Evolutionary conservation across 2,888 invertebrate genomes (phyloP), one percentile per base, ranked within the genome.

Genomic region (Noctua pronuba): DNA sequence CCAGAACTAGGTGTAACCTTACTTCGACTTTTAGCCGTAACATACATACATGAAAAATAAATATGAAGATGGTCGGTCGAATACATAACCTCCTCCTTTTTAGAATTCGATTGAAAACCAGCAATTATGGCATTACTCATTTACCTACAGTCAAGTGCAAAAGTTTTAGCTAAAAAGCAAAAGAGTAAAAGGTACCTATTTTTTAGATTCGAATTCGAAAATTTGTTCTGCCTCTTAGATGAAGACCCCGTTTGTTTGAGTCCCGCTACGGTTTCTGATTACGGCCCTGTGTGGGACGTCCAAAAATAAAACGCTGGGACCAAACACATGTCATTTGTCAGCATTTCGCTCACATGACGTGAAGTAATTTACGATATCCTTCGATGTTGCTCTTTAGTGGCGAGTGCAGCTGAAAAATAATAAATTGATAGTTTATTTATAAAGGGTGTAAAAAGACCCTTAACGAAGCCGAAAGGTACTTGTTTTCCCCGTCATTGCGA

Each of bases 271-370:
- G 90, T 90, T 90, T 93, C 90, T 91, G 92, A 92, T 93, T 93
- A 90, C 92, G 84, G 80, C 87, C 88, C 81, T 89, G 92, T 91
- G 91, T 91, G 92, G 92, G 92, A 90, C 90, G 89, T 85, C 88
- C 92, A 92, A 94, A 95, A 95, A 94, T 94, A 95, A 93, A 93
- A 92, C 77, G 88, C 82, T 89, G 85, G 86, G 88, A 89, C 91
- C 89, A 91, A 94, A 93, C 94, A 94, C 92, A 94, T 95, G 95
- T 95, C 94, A 95, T 95, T 95, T 95, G 95, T 95, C 95, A 95
- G 93, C 93, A 92, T 93, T 94, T 93, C 92, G 92, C 92, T 93
- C 91, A 91, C 92, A 93, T 92, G 94, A 94, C 92, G 90, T 91
- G 90, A 87, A 91, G 93, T 92, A 93, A 94, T 94, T 94, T 94